Base-by-base conservation (phyloP, 2,888 invertebrate species). In the Pristionchus entomophagus region DNA sequence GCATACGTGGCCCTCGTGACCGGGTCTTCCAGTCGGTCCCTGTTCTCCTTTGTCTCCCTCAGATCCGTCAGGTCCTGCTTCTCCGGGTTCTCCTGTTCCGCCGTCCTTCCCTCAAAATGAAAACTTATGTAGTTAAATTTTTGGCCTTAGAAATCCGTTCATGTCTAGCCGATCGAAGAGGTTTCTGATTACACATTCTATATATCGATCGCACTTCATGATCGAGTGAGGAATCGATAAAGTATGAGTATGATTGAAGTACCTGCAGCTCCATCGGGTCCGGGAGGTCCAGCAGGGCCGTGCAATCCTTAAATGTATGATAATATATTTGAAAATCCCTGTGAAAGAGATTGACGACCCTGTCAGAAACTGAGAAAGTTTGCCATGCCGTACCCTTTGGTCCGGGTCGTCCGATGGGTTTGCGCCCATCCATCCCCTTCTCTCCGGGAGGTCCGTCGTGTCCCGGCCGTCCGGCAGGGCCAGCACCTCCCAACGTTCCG, bases 351-450 rank as follows among this genome's bases (percentile, higher is more conserved):
- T n/a, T n/a, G n/a, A n/a, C n/a, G n/a, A n/a, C n/a, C n/a, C n/a
- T n/a, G n/a, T n/a, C n/a, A n/a, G n/a, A n/a, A n/a, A n/a, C n/a
- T n/a, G n/a, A n/a, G n/a, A n/a, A n/a, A n/a, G n/a, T n/a, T n/a
- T n/a, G n/a, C 92, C 92, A 59, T 90, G 88, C 65, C 87, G 89
- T 87, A n/a, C 92, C 92, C 86, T 90, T 90, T 45, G 92, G 90
- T 84, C 92, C 93, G 8, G 91, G 92, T 22, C 91, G 86, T 78
- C 93, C 93, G 81, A 93, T 90, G 41, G 91, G 92, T 69, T 92
- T 91, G 59, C 91, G 85, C 29, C 91, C 91, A 84, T 92, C 92
- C 80, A 86, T 89, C 86, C 92, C 92, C 87, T 92, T 92, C 88
- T 92, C 92, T 82, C 92, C 92, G 41, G 88, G 88, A 12, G 88